Percentiles rank a stretch among this genome's conserved stretches.
Evolutionary conservation across 92 coral and sea anemone species (phyloP).

Genomic region (Zoanthus sansibaricus): DNA sequence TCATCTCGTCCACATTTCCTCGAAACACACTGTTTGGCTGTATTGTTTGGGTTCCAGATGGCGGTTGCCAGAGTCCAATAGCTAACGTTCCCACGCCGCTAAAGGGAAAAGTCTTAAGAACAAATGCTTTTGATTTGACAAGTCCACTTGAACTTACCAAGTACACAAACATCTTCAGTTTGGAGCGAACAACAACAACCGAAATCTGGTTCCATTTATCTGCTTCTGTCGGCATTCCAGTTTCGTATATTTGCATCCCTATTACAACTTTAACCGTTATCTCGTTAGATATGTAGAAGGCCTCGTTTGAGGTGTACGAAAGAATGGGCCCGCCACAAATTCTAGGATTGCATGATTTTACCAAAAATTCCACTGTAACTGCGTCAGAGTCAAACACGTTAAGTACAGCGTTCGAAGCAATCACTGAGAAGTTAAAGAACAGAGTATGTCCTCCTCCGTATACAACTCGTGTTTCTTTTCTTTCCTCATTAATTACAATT

Average conservation of each 20-base stretch:
- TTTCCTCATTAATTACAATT: slow-evolving; percentile 48
- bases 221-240: slow-evolving; percentile 55
- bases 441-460: slow-evolving; percentile 67
- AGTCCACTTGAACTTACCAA: slow-evolving; percentile 56
- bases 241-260: slow-evolving; percentile 58
- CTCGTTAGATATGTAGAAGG: slow-evolving; percentile 61
- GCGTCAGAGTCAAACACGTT: slow-evolving; percentile 48
- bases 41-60: slow-evolving; percentile 57
- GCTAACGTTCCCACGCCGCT: slow-evolving; percentile 61
- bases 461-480: slow-evolving; percentile 66
- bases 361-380: slow-evolving; percentile 60
- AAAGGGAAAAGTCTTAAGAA: slow-evolving; percentile 42
- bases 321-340: slow-evolving; percentile 71
- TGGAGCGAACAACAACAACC: slow-evolving; percentile 51
- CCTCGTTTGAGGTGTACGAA: slow-evolving; percentile 58
- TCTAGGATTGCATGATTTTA: slow-evolving; percentile 57
- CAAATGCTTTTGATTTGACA: slow-evolving; percentile 56
- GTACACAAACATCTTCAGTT: slow-evolving; percentile 61
- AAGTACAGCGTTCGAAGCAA: slow-evolving; percentile 51
- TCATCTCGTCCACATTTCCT: slow-evolving; percentile 69
- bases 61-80: slow-evolving; percentile 75
- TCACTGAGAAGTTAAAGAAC: slow-evolving; percentile 63
- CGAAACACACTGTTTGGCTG: slow-evolving; percentile 47
- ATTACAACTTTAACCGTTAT: slow-evolving; percentile 62
- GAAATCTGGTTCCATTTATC: slow-evolving; percentile 71